Base-by-base conservation (phyloP, 1,140 invertebrate species). In the Brachystomella parvula region DNA sequence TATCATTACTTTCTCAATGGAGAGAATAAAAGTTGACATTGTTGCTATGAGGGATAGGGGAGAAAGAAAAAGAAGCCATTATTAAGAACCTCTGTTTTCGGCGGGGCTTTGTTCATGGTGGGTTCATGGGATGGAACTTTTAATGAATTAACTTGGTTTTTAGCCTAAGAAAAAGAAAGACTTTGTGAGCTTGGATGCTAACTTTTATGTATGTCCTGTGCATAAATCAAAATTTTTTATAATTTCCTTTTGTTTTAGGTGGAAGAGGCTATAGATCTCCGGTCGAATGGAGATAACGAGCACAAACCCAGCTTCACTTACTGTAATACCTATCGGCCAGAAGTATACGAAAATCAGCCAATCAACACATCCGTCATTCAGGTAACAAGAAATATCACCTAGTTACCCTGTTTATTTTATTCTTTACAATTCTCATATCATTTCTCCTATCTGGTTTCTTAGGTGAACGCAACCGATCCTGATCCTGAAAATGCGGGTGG, bases 271-370 rank as follows among this genome's bases (percentile, higher is more conserved):
- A 2, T 30, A 30, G n/a, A n/a, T n/a, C 19, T 47, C 26, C 3
- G 17, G 17, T 15, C 2, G 15, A 44, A 21, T 15, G 47, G 1
- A 49, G 19, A 70, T 49, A 71, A 73, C 67, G 61, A 66, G 29
- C 83, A 87, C 76, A 90, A 89, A 75, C 89, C 88, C 0, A 81
- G 85, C 32, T 89, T 91, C 76, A 82, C 80, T 21, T 82, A 88
- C 65, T 91, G 88, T 78, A 80, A 82, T 57, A 81, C 77, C 72
- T 89, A 89, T 73, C 82, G 79, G 61, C 86, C 87, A 0, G 77
- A 80, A 2, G 81, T 89, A 1, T 82, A 84, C 72, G 88, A 90
- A 76, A 86, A 87, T 74, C 80, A 85, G 73, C 75, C 76, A 1
- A 65, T 79, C 24, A 83, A 82, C 47, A 86, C 85, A 0, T 77